A percentile compares a stretch with the other conserved stretches of the same genome.
phyloP scores from a whole-genome alignment of 2,113 vertebrate genomes.

The Scomber colias region DNA sequence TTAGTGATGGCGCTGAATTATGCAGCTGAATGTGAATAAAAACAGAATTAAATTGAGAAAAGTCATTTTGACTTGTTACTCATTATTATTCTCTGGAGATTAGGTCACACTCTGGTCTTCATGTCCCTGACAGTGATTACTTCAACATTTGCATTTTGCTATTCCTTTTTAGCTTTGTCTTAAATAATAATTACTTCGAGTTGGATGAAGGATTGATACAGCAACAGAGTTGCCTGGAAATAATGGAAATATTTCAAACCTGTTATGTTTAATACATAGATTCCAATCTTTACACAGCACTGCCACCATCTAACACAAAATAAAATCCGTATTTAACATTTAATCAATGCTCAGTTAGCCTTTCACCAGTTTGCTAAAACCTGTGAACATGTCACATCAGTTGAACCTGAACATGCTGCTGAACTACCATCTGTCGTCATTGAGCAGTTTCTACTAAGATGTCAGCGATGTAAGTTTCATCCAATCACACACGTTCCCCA shows the following conservation, averaged over 20 bases:
- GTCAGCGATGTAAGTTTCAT: conserved; percentile 19
- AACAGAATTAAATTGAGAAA: conserved; percentile 20
- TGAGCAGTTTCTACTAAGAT: conserved; percentile 22
- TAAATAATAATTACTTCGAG: conserved; percentile 12
- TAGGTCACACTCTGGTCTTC: background rate
- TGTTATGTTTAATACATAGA: too few relatives aligned
- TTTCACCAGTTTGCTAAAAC: conserved; percentile 9
- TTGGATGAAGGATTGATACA: conserved; percentile 33
- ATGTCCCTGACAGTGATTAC: conserved; percentile 26
- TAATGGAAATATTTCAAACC: conserved; percentile 22
- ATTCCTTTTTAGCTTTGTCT: conserved; percentile 6
- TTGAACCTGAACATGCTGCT: conserved; percentile 37
- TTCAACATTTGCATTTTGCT: conserved; percentile 12
- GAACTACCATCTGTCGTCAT: conserved; percentile 20
- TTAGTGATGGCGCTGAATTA: conserved; percentile 29
- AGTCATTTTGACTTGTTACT: conserved; percentile 17
- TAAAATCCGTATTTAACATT: conserved; percentile 30
- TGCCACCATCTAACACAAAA: background rate
- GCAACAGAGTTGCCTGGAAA: conserved; percentile 46
- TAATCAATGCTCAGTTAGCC: conserved; percentile 32
- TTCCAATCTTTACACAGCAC: conserved; percentile 1
- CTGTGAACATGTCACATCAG: conserved; percentile 23
- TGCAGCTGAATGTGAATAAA: conserved; percentile 13
- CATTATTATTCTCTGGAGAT: conserved; percentile 7
- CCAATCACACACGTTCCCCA: conserved; percentile 9